Conservation (phyloP, 2,113 vertebrate species). For the Crotalus tigris region DNA sequence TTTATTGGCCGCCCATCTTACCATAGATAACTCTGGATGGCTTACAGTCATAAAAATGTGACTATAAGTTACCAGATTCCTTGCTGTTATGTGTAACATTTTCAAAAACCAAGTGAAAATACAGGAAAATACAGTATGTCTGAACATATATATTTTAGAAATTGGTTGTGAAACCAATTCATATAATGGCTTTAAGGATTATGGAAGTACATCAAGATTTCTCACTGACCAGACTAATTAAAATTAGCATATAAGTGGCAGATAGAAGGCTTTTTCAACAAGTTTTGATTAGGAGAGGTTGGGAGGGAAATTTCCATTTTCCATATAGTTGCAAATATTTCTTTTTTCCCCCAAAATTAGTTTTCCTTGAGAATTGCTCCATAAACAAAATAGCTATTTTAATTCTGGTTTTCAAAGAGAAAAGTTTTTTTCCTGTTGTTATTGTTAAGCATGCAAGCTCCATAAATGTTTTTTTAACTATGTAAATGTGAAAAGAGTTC, state of each 20-base stretch:
- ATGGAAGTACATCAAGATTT: neutral
- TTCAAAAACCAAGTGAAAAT: neutral
- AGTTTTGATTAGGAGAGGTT: neutral
- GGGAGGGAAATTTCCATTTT: neutral
- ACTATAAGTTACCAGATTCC: neutral
- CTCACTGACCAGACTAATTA: neutral
- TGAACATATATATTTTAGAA: neutral
- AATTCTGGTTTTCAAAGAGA: conserved; percentile 30
- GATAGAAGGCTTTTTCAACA: neutral
- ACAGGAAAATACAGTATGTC: neutral
- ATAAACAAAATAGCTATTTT: conserved; percentile 28
- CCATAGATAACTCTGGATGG: neutral
- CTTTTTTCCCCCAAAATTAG: neutral
- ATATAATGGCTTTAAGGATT: neutral
- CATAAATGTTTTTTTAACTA: conserved; percentile 49
- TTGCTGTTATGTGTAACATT: neutral
- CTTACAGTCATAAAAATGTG: neutral
- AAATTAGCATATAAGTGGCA: conserved; percentile 9
- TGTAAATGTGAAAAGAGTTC: conserved; percentile 54
- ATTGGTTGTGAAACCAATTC: neutral
- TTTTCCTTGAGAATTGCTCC: neutral
- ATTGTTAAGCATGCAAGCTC: conserved; percentile 1
- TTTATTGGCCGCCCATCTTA: neutral
- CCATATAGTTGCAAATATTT: neutral
- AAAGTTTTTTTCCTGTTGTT: conserved; percentile 26